Evolutionary conservation across 2,888 invertebrate genomes (phyloP), one percentile per base, ranked within the genome.

Genomic region (Acronicta psi): DNA sequence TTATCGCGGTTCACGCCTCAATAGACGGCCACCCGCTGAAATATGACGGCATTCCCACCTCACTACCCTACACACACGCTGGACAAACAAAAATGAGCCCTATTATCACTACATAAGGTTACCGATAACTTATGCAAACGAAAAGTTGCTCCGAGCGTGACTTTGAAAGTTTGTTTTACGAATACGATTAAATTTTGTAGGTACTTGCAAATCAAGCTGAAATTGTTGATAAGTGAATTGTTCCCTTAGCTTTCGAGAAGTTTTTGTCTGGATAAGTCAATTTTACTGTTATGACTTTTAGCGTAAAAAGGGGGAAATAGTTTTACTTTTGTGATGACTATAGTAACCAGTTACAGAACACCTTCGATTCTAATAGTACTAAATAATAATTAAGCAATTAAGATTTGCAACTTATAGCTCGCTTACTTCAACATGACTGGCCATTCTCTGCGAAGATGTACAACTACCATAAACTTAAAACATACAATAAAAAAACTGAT

Each of bases 1-100:
- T 81, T 83, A 83, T 85, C 85, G 68, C 61, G 50, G 60, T 83
- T 82, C 77, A 80, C 82, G 75, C 77, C 68, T 72, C 73, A 80
- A 65, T 76, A 70, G 69, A 52, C 59, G 49, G 23, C 59, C 53
- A 55, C 45, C 57, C 59, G 61, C 69, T 79, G 71, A 78, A 83
- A 81, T 82, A 79, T 79, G 75, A 77, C 61, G 59, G 55, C 29
- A 40, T 61, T 52, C 45, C 38, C 60, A 46, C 59, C 62, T 72
- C 73, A 34, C 46, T 60, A 59, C 37, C 34, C 38, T n/a, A 38
- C 31, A 38, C 13, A 42, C 29, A 18, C 14, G n/a, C 25, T 4
- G 1, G n/a, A 38, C 53, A 64, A 41, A 53, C 23, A 38, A 46
- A 66, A 61, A 55, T 56, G 16, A 37, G 43, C 53, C 25, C 20